phyloP scores from a whole-genome alignment of 2,888 invertebrate genomes.

The Phasia obesa region DNA sequence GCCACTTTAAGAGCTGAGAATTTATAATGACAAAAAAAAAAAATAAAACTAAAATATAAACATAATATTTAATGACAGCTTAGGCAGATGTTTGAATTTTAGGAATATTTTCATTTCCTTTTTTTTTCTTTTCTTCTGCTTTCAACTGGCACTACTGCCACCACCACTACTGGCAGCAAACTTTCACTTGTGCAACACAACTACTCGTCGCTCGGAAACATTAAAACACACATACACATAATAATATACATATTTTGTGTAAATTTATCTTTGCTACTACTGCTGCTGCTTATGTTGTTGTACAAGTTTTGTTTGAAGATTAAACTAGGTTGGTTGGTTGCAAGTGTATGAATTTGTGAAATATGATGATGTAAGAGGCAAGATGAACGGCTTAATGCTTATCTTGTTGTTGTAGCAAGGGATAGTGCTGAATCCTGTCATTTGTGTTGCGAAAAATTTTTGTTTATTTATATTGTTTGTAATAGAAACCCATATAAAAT shows the following conservation, averaged over 20 bases:
- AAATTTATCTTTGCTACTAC: constrained; percentile 33
- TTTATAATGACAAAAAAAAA: constrained; percentile 12
- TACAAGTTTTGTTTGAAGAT: constrained; percentile 6
- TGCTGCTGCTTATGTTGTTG: not conserved
- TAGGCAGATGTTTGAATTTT: constrained; percentile 65
- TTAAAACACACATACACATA: not conserved
- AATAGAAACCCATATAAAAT: constrained; percentile 25
- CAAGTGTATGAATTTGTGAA: not conserved
- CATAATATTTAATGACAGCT: constrained; percentile 56
- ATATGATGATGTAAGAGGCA: not conserved
- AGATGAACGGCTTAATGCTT: not conserved
- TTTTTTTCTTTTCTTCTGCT: constrained; percentile 2
- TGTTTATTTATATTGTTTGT: constrained; percentile 27
- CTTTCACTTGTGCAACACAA: constrained; percentile 47
- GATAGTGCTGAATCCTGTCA: constrained; percentile 37
- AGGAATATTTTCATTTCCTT: constrained; percentile 12
- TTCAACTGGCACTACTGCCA: not conserved
- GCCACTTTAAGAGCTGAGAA: constrained; percentile 33
- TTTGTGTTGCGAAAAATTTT: constrained; percentile 17
- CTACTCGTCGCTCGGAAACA: not conserved
- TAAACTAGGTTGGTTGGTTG: constrained; percentile 41
- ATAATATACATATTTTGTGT: not conserved
- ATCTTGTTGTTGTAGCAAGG: constrained; percentile 30
- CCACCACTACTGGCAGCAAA: constrained; percentile 14
- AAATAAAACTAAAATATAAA: constrained; percentile 44